Evolutionary conservation across 2,888 invertebrate genomes (phyloP).

Genomic region (Campoplex nolae): DNA sequence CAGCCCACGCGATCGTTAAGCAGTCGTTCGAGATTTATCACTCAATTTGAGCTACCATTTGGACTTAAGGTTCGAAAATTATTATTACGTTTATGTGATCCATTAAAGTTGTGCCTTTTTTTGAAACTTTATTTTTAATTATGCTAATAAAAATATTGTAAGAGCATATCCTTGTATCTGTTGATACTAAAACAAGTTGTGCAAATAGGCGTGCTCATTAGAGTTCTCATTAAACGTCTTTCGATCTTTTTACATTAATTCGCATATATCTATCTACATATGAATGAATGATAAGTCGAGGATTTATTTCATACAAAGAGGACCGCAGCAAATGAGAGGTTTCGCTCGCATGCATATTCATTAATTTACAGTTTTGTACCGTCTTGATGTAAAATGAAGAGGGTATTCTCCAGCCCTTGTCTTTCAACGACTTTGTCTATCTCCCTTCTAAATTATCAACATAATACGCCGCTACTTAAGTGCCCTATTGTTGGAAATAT

Average conservation of each 20-base stretch:
- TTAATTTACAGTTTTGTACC: conserved; percentile 41
- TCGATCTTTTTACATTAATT: background rate
- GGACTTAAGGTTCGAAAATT: conserved; percentile 28
- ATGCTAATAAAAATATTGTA: background rate
- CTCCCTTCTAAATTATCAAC: conserved; percentile 46
- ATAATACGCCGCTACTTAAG: conserved; percentile 53
- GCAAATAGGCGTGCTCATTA: background rate
- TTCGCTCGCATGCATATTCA: conserved; percentile 55
- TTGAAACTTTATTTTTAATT: background rate
- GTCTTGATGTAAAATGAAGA: conserved; percentile 19
- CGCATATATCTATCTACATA: background rate
- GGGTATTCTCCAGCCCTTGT: background rate
- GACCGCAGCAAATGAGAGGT: conserved; percentile 40
- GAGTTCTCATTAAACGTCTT: conserved; percentile 12
- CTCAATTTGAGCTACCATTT: conserved; percentile 38
- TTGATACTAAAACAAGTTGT: background rate
- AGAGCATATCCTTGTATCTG: background rate
- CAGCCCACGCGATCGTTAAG: conserved; percentile 41
- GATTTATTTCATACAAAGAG: conserved; percentile 33
- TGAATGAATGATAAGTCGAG: background rate
- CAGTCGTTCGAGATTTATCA: conserved; percentile 46
- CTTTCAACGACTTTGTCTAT: background rate
- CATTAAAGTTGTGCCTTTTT: background rate
- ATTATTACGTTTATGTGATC: conserved; percentile 8
- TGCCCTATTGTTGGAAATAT: conserved; percentile 59